Percentiles rank a stretch among this genome's conserved stretches.
Evolutionary conservation across 2,113 vertebrate genomes (phyloP).

Genomic region (Muntiacus muntjak): DNA sequence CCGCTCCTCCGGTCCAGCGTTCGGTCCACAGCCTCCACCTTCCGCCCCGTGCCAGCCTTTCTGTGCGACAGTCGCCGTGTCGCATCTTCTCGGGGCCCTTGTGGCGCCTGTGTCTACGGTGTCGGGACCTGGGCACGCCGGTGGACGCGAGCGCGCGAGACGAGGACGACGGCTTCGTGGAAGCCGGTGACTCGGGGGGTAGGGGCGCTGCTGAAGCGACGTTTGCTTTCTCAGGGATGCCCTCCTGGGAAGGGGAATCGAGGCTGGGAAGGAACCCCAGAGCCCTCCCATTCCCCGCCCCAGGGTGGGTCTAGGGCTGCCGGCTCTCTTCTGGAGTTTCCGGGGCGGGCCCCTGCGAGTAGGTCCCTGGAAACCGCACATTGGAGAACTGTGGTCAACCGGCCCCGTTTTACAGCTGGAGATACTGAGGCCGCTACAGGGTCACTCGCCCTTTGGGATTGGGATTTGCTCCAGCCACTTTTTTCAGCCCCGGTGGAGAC

Average conservation of each 20-base stretch:
- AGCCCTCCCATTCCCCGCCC: too few relatives aligned
- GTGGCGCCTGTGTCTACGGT: slow-evolving; percentile 69
- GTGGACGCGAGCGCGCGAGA: slow-evolving; percentile 80
- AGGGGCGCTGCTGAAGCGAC: neutral
- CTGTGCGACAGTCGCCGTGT: neutral
- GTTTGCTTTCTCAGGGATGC: neutral
- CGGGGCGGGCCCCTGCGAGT: neutral
- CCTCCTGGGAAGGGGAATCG: neutral
- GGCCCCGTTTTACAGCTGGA: neutral
- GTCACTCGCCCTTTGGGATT: neutral
- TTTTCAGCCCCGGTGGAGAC: neutral
- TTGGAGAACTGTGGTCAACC: neutral
- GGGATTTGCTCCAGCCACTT: neutral
- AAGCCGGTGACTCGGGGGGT: slow-evolving; percentile 80
- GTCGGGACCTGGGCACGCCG: slow-evolving; percentile 84
- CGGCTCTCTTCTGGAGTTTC: neutral
- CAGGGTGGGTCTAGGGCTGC: neutral
- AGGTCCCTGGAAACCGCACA: neutral
- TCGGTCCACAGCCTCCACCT: neutral
- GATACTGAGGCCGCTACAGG: neutral
- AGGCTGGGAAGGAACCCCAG: neutral
- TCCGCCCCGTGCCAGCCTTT: neutral
- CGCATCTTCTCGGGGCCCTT: neutral
- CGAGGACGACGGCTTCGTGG: slow-evolving; percentile 77
- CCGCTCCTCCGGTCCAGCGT: neutral